phyloP scores from a whole-genome alignment of 1,140 invertebrate species.

The Asobara japonica region DNA sequence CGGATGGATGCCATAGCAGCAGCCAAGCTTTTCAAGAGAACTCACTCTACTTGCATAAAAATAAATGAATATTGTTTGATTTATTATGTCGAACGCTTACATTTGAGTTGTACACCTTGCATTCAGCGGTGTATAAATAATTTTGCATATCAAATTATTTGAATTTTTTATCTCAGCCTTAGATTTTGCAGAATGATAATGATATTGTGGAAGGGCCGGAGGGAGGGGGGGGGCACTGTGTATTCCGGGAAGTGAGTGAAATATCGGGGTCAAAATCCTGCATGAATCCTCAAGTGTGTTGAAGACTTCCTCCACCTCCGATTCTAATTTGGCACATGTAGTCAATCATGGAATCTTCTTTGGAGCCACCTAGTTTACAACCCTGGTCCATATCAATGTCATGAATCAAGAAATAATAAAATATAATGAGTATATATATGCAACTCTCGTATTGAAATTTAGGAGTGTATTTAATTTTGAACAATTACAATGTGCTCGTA shows the following conservation, averaged over 20 bases:
- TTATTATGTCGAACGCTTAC: conserved; percentile 37
- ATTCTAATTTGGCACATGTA: no score
- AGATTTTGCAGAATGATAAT: background rate
- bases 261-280: no score
- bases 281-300: no score
- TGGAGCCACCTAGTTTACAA: no score
- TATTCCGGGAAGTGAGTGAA: background rate
- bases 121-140: background rate
- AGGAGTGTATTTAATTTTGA: background rate
- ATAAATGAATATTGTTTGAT: conserved; percentile 34
- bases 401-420: no score
- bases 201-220: background rate
- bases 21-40: conserved; percentile 23
- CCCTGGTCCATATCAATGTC: no score
- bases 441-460: no score
- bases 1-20: background rate
- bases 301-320: no score
- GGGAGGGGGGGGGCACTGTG: background rate
- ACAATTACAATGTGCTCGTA: background rate
- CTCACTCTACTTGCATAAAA: background rate
- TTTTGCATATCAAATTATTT: background rate
- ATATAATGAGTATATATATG: no score
- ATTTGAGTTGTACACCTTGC: background rate
- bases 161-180: background rate
- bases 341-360: no score